Evolutionary conservation across 2,888 invertebrate species (phyloP).

Genomic region (Galerucella nymphaeae): DNA sequence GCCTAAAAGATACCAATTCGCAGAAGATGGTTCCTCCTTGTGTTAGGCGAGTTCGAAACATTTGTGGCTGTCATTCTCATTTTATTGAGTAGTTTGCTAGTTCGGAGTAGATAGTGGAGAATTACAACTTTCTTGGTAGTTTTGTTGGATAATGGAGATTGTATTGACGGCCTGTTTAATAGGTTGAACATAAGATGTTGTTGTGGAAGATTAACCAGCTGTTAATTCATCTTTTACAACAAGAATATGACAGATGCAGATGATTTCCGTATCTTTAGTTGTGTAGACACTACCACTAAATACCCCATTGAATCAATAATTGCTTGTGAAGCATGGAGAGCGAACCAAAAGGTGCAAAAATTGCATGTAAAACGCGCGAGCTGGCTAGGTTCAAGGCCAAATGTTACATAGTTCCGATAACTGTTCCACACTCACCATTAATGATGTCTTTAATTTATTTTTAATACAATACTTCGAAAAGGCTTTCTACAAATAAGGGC

Average conservation of each 20-base stretch:
- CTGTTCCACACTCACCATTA: constrained; percentile 25
- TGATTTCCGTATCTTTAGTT: background rate
- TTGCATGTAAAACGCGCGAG: constrained; percentile 29
- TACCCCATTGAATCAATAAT: constrained; percentile 7
- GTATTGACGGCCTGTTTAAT: background rate
- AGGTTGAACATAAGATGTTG: too few species aligned
- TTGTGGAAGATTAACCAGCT: too few species aligned
- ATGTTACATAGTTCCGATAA: constrained; percentile 28
- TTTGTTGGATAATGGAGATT: constrained; percentile 25
- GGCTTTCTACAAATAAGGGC: too few species aligned
- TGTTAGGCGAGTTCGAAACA: constrained; percentile 8
- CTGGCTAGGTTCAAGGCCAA: constrained; percentile 33
- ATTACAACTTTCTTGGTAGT: constrained; percentile 26
- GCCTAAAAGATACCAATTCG: background rate
- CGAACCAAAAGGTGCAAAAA: constrained; percentile 19
- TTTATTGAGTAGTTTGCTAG: constrained; percentile 28
- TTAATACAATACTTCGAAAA: too few species aligned
- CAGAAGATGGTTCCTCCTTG: background rate
- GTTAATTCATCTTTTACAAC: too few species aligned
- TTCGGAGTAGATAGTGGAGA: constrained; percentile 18
- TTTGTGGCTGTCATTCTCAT: constrained; percentile 29
- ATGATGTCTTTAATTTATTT: constrained; percentile 10
- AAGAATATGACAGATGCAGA: too few species aligned
- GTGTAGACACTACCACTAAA: background rate
- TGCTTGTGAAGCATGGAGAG: background rate